phyloP scores from a whole-genome alignment of 1,140 invertebrate genomes.

The Lucilia sericata region DNA sequence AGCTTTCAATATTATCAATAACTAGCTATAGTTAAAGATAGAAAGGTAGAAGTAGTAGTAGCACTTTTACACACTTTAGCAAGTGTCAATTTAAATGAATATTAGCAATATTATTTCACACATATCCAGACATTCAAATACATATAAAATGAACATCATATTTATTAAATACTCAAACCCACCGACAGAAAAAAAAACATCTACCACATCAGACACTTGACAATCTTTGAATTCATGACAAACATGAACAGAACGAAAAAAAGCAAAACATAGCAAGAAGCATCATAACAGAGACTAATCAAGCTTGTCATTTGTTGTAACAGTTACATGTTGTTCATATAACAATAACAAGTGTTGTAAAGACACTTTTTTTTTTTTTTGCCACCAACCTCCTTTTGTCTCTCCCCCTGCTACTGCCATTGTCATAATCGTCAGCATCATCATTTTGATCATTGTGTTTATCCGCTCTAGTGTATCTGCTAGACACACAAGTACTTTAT shows the following conservation, averaged over 20 bases:
- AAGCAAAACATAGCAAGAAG: not conserved
- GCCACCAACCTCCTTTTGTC: not conserved
- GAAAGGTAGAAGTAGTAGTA: no score
- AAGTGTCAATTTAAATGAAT: slow-evolving; percentile 35
- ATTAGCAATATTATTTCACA: not conserved
- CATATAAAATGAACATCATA: not conserved
- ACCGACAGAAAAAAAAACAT: not conserved
- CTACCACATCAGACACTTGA: not conserved
- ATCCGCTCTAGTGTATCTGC: no score
- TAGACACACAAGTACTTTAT: no score
- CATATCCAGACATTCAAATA: no score
- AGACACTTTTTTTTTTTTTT: not conserved
- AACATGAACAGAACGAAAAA: not conserved
- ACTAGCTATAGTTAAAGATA: no score
- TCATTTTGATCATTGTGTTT: not conserved
- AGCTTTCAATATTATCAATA: no score
- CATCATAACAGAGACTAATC: not conserved
- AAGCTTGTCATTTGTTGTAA: not conserved
- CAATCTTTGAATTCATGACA: not conserved
- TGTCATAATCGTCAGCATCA: slow-evolving; percentile 50
- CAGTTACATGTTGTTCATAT: not conserved
- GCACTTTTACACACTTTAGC: not conserved
- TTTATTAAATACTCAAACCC: not conserved
- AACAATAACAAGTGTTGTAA: not conserved
- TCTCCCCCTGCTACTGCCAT: not conserved